Conservation (phyloP, 2,888 invertebrate genomes). For the Hydropsyche betteni region DNA sequence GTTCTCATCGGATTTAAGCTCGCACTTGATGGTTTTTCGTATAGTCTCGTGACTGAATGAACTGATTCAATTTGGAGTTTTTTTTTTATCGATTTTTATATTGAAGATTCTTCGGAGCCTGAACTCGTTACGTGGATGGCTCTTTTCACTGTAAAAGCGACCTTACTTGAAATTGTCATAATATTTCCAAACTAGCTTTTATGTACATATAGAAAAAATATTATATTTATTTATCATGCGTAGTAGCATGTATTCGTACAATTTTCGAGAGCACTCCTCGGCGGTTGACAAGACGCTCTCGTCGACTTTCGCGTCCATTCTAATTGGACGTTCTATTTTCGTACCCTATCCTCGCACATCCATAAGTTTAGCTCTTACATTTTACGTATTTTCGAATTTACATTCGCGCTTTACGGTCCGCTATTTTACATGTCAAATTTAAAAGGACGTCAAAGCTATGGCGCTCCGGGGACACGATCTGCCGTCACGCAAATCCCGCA, state of each 20-base stretch:
- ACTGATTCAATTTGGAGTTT: too few relatives aligned
- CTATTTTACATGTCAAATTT: slow-evolving; percentile 19
- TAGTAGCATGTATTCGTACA: not conserved
- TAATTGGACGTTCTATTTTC: slow-evolving; percentile 37
- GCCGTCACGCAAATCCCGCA: not conserved
- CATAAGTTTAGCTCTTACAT: not conserved
- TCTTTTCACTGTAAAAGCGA: too few relatives aligned
- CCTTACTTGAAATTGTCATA: too few relatives aligned
- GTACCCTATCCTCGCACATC: not conserved
- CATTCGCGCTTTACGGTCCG: not conserved
- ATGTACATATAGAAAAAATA: not conserved
- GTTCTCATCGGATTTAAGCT: too few relatives aligned
- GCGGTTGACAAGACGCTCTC: slow-evolving; percentile 20
- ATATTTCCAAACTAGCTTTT: too few relatives aligned
- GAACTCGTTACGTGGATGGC: too few relatives aligned
- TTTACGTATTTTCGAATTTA: not conserved
- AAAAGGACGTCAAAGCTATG: not conserved
- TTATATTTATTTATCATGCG: too few relatives aligned
- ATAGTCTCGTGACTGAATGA: too few relatives aligned
- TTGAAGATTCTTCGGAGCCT: too few relatives aligned
- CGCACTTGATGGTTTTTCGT: too few relatives aligned
- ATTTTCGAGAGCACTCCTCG: slow-evolving; percentile 3
- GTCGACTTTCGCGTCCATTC: slow-evolving; percentile 9
- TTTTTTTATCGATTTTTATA: too few relatives aligned
- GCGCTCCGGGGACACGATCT: not conserved